Percentiles rank a stretch among this genome's conserved stretches.
These are phyloP conservation scores for Melanocharis versteri DNA, from an alignment of 2,113 vertebrate species.

Conservation along the genomic window DNA sequence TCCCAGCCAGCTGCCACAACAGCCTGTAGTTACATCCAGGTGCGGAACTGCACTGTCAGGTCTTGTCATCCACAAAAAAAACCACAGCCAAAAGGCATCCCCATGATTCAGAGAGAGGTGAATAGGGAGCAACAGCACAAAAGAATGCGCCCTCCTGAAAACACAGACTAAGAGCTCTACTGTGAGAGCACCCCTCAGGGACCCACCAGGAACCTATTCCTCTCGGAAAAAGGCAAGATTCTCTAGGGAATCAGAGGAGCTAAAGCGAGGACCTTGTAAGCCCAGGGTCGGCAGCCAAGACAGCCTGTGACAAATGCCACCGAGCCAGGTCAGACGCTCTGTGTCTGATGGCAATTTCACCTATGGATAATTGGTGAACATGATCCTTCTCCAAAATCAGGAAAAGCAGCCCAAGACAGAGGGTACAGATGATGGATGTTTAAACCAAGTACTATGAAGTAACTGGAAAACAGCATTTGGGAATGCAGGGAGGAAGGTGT, in stretches of 20 bases:
- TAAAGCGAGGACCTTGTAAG: neutral
- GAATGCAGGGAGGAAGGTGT: neutral
- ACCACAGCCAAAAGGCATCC: conserved; percentile 1
- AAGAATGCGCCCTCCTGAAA: neutral
- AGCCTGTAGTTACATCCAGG: conserved; percentile 28
- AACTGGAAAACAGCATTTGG: neutral
- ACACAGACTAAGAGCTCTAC: neutral
- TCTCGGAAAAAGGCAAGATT: neutral
- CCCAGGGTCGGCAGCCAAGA: neutral
- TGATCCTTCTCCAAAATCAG: accelerated
- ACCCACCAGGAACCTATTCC: neutral
- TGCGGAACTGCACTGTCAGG: neutral
- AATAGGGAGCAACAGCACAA: neutral
- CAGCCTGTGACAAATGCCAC: neutral
- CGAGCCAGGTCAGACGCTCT: neutral
- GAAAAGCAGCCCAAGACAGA: neutral
- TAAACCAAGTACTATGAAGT: neutral
- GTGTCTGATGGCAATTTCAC: neutral
- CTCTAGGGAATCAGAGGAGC: neutral
- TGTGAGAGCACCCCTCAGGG: neutral
- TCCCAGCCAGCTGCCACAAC: conserved; percentile 11
- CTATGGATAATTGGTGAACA: neutral
- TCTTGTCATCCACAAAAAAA: neutral
- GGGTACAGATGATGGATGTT: neutral
- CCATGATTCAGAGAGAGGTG: neutral